Evolutionary conservation across 2,113 vertebrate species (phyloP).

Genomic region (Bombycilla garrulus): DNA sequence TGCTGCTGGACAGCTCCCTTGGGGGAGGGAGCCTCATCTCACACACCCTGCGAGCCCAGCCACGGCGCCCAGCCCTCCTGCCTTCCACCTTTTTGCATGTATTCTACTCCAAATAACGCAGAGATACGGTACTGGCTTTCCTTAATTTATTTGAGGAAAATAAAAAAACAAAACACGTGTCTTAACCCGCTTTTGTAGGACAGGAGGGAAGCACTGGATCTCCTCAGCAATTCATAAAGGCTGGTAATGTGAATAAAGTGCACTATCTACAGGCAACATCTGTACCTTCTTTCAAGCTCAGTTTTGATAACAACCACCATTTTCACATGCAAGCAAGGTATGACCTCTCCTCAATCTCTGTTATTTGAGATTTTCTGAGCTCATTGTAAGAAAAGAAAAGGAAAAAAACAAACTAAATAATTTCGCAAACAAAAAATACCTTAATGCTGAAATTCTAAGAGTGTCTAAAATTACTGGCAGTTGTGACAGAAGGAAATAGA

Average conservation of each 20-base stretch:
- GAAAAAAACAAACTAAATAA: neutral
- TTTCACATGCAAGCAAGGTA: neutral
- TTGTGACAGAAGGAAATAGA: neutral
- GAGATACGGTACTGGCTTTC: neutral
- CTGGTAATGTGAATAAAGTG: neutral
- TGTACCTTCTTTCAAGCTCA: neutral
- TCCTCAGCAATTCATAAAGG: neutral
- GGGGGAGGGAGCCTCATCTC: accelerated
- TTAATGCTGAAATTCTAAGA: neutral
- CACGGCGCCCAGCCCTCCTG: neutral
- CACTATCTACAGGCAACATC: neutral
- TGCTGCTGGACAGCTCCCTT: constrained; percentile 23
- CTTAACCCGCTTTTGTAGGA: neutral
- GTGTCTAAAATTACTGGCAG: neutral
- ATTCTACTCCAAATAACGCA: neutral
- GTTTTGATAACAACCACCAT: neutral
- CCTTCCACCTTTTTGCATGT: accelerated
- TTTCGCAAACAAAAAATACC: neutral
- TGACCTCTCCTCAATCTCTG: neutral
- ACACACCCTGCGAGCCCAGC: accelerated
- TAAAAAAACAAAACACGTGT: neutral
- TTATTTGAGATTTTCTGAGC: neutral
- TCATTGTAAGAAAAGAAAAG: neutral
- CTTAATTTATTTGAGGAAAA: neutral
- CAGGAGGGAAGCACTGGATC: neutral